Conservation (phyloP, 2,888 invertebrate species). For the Phalera bucephala region DNA sequence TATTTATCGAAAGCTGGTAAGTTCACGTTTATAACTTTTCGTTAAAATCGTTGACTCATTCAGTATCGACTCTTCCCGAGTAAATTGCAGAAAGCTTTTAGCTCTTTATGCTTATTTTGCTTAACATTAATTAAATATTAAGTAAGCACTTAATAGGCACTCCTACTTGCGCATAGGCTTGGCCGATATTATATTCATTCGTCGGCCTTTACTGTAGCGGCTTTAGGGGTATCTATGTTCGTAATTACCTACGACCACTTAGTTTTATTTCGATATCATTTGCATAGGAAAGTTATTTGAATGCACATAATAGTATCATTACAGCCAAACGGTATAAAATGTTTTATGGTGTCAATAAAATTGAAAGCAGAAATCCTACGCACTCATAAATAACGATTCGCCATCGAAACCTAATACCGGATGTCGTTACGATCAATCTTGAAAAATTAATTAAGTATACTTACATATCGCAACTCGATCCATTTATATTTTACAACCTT, state of each 20-base stretch:
- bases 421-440: slow-evolving; percentile 42
- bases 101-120: slow-evolving; percentile 24
- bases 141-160: slow-evolving; percentile 1
- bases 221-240: slow-evolving; percentile 24
- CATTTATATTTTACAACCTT: slow-evolving; percentile 37
- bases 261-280: slow-evolving; percentile 32
- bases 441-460: slow-evolving; percentile 38
- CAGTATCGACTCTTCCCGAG: slow-evolving; percentile 7
- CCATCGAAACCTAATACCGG: slow-evolving; percentile 39
- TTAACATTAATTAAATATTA: slow-evolving; percentile 29
- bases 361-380: slow-evolving; percentile 47
- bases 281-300: slow-evolving; percentile 38
- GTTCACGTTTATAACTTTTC: slow-evolving; percentile 7
- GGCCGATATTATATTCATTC: slow-evolving; percentile 8
- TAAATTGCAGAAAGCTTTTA: slow-evolving; percentile 45
- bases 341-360: slow-evolving; percentile 48
- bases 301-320: slow-evolving; percentile 35
- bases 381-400: slow-evolving; percentile 36
- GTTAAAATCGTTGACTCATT: slow-evolving; percentile 23
- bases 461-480: slow-evolving; percentile 30
- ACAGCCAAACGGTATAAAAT: slow-evolving; percentile 28
- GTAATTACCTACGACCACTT: slow-evolving; percentile 24
- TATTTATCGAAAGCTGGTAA: no score
- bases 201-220: slow-evolving; percentile 18
- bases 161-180: neutral